These are phyloP conservation scores for Brachionus asplanchnoidis DNA, from an alignment of 1,140 invertebrate species.

Conservation along the genomic window DNA sequence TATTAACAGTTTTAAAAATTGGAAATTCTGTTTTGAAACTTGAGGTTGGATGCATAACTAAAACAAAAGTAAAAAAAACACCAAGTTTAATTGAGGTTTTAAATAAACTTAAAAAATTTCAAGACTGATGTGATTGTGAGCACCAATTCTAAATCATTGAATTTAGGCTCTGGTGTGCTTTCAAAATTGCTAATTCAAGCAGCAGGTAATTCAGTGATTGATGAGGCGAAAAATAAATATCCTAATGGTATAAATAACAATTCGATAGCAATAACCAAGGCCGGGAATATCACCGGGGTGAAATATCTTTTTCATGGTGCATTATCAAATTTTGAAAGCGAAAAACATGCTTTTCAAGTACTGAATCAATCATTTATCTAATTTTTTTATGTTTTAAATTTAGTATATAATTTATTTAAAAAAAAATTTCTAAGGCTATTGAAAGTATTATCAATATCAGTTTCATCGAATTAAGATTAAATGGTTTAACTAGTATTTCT, in stretches of 20 bases:
- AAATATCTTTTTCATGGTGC: neutral
- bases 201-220: neutral
- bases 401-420: too few relatives aligned
- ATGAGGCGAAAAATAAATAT: neutral
- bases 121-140: conserved; percentile 21
- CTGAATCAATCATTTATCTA: neutral
- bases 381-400: neutral
- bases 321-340: neutral
- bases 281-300: neutral
- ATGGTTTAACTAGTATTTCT: neutral
- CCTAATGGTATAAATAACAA: neutral
- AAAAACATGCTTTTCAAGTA: neutral
- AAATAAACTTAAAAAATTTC: neutral
- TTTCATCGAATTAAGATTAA: neutral
- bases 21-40: neutral
- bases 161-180: neutral
- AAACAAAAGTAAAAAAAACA: neutral
- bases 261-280: neutral
- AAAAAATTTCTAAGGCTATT: neutral
- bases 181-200: neutral
- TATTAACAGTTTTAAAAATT: neutral
- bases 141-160: neutral
- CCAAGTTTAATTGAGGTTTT: neutral
- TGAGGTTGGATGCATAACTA: neutral
- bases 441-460: neutral